Conservation (phyloP, 1,140 invertebrate species). For the Diabrotica undecimpunctata region DNA sequence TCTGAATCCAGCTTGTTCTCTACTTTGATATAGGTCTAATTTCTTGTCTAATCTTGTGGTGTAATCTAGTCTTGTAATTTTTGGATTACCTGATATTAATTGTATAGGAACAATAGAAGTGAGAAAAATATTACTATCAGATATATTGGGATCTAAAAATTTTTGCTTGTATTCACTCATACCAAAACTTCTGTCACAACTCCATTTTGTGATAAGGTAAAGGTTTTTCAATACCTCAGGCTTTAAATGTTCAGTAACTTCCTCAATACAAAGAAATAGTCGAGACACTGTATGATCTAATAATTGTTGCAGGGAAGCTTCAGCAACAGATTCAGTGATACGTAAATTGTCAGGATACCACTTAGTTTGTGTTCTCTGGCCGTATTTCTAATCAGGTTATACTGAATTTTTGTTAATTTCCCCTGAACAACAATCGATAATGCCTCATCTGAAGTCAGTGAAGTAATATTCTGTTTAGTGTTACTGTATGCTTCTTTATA, state of each 20-base stretch:
- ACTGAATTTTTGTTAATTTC: neutral
- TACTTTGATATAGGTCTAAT: no score
- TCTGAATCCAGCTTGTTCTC: no score
- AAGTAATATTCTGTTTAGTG: no score
- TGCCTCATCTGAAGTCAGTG: neutral
- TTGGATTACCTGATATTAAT: neutral
- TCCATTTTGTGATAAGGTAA: neutral
- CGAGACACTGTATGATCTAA: neutral
- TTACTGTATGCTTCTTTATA: no score
- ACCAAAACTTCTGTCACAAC: neutral
- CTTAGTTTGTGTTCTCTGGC: neutral
- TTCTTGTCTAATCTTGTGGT: no score
- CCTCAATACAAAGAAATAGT: neutral
- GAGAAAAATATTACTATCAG: neutral
- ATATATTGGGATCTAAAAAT: neutral
- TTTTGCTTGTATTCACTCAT: neutral
- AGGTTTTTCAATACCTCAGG: neutral
- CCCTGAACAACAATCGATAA: neutral
- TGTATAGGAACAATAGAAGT: neutral
- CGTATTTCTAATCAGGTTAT: neutral
- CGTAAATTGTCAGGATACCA: neutral
- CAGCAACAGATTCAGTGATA: neutral
- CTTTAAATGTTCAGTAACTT: neutral
- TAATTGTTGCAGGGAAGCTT: neutral
- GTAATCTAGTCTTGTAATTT: no score